Percentiles rank a stretch among this genome's conserved stretches.
phyloP scores from a whole-genome alignment of 1,140 invertebrate species.

The Drosophila tropicalis region DNA sequence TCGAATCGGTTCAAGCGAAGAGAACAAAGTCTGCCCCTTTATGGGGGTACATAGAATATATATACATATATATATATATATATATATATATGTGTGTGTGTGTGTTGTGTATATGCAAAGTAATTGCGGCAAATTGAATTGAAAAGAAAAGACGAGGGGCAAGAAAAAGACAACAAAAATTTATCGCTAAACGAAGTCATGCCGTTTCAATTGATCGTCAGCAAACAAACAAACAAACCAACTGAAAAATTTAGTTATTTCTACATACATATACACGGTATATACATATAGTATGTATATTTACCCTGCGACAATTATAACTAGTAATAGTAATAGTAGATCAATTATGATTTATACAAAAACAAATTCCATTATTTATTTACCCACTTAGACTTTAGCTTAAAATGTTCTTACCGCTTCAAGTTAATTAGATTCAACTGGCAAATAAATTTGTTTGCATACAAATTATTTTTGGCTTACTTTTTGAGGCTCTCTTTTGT shows the following conservation, averaged over 20 bases:
- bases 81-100: not conserved
- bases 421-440: slow-evolving; percentile 48
- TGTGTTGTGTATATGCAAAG: slow-evolving; percentile 62
- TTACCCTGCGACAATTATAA: slow-evolving; percentile 36
- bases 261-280: not conserved
- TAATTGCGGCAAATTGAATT: slow-evolving; percentile 80
- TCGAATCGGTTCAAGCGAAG: not conserved
- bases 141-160: slow-evolving; percentile 29
- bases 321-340: slow-evolving; percentile 17
- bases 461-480: slow-evolving; percentile 61
- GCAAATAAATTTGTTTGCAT: slow-evolving; percentile 67
- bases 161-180: slow-evolving; percentile 42
- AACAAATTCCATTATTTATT: slow-evolving; percentile 9
- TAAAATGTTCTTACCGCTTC: not conserved
- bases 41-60: not conserved
- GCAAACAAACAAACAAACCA: slow-evolving; percentile 8
- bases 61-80: not conserved
- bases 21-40: slow-evolving; percentile 38
- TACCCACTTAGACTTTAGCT: slow-evolving; percentile 4
- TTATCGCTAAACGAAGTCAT: slow-evolving; percentile 80
- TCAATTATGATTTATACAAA: slow-evolving; percentile 31
- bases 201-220: slow-evolving; percentile 73
- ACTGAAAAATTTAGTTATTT: slow-evolving; percentile 29
- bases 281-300: slow-evolving; percentile 10
- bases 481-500: slow-evolving; percentile 33